Base-by-base conservation (phyloP, 2,797 vertebrate genomes). In the Halcyon chelicuti region DNA sequence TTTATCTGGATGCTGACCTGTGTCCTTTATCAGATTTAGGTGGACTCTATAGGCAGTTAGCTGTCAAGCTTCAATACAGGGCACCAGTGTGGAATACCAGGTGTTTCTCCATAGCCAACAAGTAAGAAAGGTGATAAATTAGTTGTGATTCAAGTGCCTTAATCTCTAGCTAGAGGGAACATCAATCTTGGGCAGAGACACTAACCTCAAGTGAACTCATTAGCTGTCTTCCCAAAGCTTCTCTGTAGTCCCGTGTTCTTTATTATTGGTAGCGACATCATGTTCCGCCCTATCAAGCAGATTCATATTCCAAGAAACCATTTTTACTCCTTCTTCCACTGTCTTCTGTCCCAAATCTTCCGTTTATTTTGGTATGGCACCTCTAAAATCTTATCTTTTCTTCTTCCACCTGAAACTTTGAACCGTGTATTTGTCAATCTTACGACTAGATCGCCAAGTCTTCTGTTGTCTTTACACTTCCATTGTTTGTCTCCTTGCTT, bases 41-140 rank as follows among this genome's bases (percentile, higher is more conserved):
- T 93, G 47, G 54, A 33, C 61, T 80, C 35, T 65, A 5, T 40
- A 91, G 77, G 60, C 57, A 93, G 49, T 61, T 86, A n/a, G 10
- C 49, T 94, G 77, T 90, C 89, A 70, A 71, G 12, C 33, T 90
- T 93, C 78, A 93, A 5, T 74, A 20, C 18, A 58, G 65, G 58
- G 9, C 62, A 49, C 54, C 72, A 70, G 40, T 84, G 49, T 86
- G 76, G 40, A 81, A 68, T 70, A 74, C 61, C 62, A 66, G 80
- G 79, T 92, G 65, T 76, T 87, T 84, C 72, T 79, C 18, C 14
- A 78, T 74, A 39, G 55, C 70, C 76, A 84, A 63, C 73, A 88
- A 94, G 40, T 92, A 88, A 79, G 62, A 86, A 96, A 73, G 87
- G 83, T 96, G 78, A 95, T 96, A 87, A 93, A 92, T 93, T 47